Evolutionary conservation across 2,797 vertebrate genomes (phyloP).

Genomic region (Anolis apletophallus): DNA sequence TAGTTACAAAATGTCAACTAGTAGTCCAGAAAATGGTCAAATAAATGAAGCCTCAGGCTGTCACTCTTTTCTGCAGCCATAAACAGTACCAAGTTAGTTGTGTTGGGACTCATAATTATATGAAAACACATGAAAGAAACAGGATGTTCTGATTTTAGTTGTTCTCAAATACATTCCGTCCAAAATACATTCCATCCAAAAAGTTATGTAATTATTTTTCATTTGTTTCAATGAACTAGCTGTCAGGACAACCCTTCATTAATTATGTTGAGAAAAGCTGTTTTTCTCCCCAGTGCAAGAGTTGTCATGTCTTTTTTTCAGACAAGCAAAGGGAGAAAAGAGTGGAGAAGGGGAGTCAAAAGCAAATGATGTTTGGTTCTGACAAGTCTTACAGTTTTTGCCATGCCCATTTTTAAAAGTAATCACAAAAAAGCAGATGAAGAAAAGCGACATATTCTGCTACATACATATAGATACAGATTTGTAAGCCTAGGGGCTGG

Average conservation of each 20-base stretch:
- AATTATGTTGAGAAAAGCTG: background rate
- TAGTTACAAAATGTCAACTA: background rate
- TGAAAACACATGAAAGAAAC: background rate
- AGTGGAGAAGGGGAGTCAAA: background rate
- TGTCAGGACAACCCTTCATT: slow-evolving; percentile 6
- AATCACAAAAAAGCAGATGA: background rate
- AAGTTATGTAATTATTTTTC: background rate
- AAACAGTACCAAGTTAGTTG: background rate
- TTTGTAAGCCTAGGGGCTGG: background rate
- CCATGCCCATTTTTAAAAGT: background rate
- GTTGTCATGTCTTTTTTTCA: slow-evolving; percentile 18
- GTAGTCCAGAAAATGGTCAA: background rate
- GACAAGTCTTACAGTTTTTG: background rate
- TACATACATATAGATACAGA: background rate
- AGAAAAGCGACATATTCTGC: background rate
- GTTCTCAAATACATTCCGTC: background rate
- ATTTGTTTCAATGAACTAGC: background rate
- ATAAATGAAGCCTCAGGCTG: background rate
- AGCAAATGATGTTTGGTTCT: background rate
- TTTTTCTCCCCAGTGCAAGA: background rate
- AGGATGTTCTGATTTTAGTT: background rate
- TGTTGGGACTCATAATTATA: too few relatives aligned
- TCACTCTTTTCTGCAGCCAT: background rate
- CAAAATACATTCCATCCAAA: background rate
- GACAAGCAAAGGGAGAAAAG: background rate